Conservation (phyloP, 2,797 vertebrate species). For the Argya squamiceps region DNA sequence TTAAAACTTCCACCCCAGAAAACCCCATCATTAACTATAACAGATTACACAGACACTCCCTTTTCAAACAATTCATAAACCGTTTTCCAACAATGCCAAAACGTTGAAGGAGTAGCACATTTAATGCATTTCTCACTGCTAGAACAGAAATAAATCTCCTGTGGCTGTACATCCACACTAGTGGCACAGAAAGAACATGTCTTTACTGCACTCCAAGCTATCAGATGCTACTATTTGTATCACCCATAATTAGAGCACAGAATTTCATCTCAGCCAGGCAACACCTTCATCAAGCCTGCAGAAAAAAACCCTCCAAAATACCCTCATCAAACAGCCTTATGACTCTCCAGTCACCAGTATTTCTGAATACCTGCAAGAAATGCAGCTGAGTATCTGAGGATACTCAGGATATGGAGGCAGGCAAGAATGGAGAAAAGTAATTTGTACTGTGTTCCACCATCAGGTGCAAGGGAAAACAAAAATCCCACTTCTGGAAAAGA, state of each 20-base stretch:
- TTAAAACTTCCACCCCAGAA: not conserved
- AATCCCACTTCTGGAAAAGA: not conserved
- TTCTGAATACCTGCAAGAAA: not conserved
- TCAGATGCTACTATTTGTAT: not conserved
- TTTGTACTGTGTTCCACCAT: not conserved
- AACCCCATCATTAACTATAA: not conserved
- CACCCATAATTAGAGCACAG: not conserved
- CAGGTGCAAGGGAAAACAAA: not conserved
- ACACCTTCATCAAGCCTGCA: not conserved
- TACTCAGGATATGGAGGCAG: not conserved
- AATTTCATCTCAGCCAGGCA: not conserved
- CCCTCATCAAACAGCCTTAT: not conserved
- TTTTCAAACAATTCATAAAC: not conserved
- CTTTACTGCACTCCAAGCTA: not conserved
- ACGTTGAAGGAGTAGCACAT: not conserved
- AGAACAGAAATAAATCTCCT: not conserved
- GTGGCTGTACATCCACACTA: not conserved
- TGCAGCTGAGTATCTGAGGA: not conserved
- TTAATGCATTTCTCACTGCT: not conserved
- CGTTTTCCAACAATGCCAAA: not conserved
- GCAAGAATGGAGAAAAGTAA: not conserved
- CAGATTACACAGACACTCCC: not conserved
- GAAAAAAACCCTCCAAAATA: rapidly evolving
- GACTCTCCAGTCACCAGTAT: not conserved
- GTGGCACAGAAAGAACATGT: not conserved